Evolutionary conservation across 2,888 invertebrate species (phyloP).

Genomic region (Dasypolia templi): DNA sequence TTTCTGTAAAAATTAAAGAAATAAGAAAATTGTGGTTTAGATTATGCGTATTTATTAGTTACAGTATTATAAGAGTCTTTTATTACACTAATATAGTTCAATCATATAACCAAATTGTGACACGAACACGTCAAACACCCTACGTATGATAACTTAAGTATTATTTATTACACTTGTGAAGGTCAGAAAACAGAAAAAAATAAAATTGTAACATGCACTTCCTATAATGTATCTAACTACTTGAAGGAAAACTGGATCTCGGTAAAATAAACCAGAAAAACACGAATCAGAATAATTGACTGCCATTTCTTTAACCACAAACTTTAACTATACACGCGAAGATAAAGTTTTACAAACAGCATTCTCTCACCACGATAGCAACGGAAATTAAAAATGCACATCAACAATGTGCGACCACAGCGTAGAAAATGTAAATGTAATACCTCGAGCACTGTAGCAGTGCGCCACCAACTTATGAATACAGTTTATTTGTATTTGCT

Average conservation of each 20-base stretch:
- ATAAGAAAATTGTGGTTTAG: not conserved
- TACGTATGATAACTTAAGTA: too few species aligned
- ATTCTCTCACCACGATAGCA: conserved; percentile 45
- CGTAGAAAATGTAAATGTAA: conserved; percentile 59
- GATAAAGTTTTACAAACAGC: conserved; percentile 56
- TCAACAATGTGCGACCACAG: conserved; percentile 57
- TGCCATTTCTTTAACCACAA: conserved; percentile 27
- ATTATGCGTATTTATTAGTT: too few species aligned
- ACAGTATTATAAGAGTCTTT: too few species aligned
- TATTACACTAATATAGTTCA: too few species aligned
- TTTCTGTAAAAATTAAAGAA: too few species aligned
- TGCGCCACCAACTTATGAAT: conserved; percentile 50
- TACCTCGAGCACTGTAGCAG: conserved; percentile 43
- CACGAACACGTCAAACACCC: too few species aligned
- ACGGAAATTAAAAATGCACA: conserved; percentile 66
- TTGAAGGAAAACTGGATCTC: not conserved
- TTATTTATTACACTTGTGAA: too few species aligned
- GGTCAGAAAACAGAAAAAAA: too few species aligned
- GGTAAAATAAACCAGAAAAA: conserved; percentile 29
- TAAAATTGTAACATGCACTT: not conserved
- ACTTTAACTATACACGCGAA: conserved; percentile 35
- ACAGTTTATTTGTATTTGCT: conserved; percentile 52
- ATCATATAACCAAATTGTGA: too few species aligned
- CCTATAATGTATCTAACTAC: not conserved
- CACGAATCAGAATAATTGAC: conserved; percentile 5